phyloP scores from a whole-genome alignment of 2,113 vertebrate genomes.

The Dasyprocta punctata region DNA sequence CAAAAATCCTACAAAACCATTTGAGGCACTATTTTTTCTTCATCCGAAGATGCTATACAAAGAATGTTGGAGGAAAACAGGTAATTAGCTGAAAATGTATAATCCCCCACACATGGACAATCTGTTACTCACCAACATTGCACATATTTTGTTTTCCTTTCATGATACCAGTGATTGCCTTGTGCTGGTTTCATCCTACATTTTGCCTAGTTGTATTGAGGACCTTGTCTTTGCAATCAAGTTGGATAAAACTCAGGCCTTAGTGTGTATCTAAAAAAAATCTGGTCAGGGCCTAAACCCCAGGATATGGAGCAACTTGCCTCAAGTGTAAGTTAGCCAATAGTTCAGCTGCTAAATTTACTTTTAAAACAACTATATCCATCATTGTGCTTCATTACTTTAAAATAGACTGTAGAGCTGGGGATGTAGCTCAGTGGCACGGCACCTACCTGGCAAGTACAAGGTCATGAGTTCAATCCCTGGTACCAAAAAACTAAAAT shows the following conservation, averaged over 20 bases:
- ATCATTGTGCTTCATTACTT: conserved; percentile 38
- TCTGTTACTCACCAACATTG: background rate
- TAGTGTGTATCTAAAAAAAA: background rate
- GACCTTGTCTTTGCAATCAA: conserved; percentile 23
- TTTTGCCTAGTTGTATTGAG: conserved; percentile 36
- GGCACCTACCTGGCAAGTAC: too few relatives aligned
- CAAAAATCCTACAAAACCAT: background rate
- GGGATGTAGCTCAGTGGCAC: too few relatives aligned
- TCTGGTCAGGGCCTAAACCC: background rate
- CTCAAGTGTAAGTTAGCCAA: conserved; percentile 20
- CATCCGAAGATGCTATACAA: background rate
- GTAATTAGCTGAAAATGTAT: conserved; percentile 41
- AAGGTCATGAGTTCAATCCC: too few relatives aligned
- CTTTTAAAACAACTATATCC: conserved; percentile 52
- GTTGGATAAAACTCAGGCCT: background rate
- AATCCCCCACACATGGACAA: background rate
- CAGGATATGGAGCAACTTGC: background rate
- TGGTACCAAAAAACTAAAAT: too few relatives aligned
- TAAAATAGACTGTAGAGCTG: background rate
- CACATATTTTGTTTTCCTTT: conserved; percentile 37
- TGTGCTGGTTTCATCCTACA: background rate
- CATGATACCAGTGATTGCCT: conserved; percentile 20
- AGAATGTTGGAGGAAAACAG: conserved; percentile 35
- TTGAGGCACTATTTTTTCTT: background rate
- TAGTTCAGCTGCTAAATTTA: background rate